Base-by-base conservation (phyloP, 2,888 invertebrate species). In the Macroteleia sp. region DNA sequence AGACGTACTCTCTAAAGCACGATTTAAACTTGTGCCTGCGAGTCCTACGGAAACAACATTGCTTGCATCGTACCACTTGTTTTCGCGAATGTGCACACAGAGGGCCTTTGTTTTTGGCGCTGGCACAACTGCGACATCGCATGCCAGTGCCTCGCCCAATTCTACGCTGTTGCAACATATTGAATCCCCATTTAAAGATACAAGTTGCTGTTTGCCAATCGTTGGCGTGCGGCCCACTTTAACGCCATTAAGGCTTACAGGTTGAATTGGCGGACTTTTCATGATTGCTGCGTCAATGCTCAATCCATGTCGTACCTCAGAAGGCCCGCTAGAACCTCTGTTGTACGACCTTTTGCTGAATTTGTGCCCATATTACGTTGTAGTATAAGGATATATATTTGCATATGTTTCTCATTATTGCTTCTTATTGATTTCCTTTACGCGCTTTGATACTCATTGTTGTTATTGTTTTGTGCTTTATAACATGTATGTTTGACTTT, bases 1-100 rank as follows among this genome's bases (percentile, higher is more conserved):
- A 80, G 95, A 95, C 92, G 96, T 95, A 89, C 93, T 95, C 88
- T 95, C 94, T 84, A 96, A 91, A 57, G 95, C 95, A 91, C 95
- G 94, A 87, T 94, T 94, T 77, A 95, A 92, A 19, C 87, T 89
- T 17, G 89, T 85, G 16, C 89, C 89, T 2, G 88, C 86, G 1
- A 89, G 85, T 5, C 89, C 89, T 1, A 87, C 87, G 0, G 89
- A 89, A 9, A 89, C 85, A 3, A 88, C 82, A 44, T 88, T 89
- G 3, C 88, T 86, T 19, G 89, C 89, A 57, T 89, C 89, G 22
- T 89, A 89, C 89, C 89, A 89, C 48, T 89, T 89, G 69, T 89
- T 89, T 19, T 89, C 89, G 39, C 89, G 61, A 36, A 89, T 89
- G 42, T 88, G 89, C n/a, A 89, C 89, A 10, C 89, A 89, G 1